Evolutionary conservation across 2,888 invertebrate genomes (phyloP), one percentile per base, ranked within the genome.

Genomic region (Nesidiocoris tenuis): DNA sequence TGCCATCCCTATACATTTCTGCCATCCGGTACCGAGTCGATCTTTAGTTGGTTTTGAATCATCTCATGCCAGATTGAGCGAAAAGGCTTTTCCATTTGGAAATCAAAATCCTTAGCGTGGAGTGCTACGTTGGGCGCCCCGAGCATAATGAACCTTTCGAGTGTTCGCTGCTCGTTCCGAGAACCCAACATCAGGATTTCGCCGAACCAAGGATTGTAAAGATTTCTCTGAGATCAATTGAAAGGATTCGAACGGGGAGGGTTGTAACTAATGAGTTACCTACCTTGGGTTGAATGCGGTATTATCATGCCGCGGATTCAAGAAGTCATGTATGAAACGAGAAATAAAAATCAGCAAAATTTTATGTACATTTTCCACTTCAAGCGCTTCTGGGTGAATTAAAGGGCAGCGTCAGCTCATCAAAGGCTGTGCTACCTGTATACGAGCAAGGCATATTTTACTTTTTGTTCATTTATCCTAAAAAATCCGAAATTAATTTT

Each of bases 41-140:
- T 70, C 70, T 70, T 70, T 70, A 24, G 70, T 56, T 59, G 59
- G 70, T 56, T 59, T 70, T 70, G 70, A 70, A 70, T 70, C 70
- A 70, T 59, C 59, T 55, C 39, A 39, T 39, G 39, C 39, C 39
- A 39, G 39, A 39, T 39, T 39, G 59, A 59, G 19, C 59, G 17
- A 59, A 21, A 25, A 57, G 70, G 67, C 39, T 65, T 61, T 72
- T 63, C 72, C 72, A 72, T 72, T 72, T 72, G 72, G 72, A 72
- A 72, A 72, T 72, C 72, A 72, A 72, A 72, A 72, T 63, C 72
- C 59, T 63, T 61, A 19, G 54, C 61, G 61, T 63, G 72, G 54
- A 39, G 19, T 61, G 61, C 25, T 12, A 3, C 39, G 39, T 3
- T 12, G 39, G 39, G 39, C 12, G 72, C 12, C 61, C 39, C 17